Evolutionary conservation across 1,140 invertebrate species (phyloP).

Genomic region (Bombus sibiricus): DNA sequence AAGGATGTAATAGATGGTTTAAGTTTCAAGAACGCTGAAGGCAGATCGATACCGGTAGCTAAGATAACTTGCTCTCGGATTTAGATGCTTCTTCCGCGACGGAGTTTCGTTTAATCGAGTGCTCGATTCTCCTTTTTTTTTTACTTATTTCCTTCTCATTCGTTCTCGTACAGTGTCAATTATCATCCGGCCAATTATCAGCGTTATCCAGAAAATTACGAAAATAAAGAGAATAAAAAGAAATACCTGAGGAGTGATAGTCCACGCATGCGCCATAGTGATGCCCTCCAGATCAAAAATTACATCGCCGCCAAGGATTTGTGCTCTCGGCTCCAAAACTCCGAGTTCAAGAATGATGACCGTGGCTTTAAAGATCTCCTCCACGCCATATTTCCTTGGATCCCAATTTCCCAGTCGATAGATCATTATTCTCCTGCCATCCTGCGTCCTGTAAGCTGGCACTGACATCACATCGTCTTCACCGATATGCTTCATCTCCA

Average conservation of each 20-base stretch:
- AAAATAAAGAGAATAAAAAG: not conserved
- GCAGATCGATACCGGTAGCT: slow-evolving; percentile 22
- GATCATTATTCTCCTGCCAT: slow-evolving; percentile 86
- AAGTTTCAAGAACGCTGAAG: slow-evolving; percentile 47
- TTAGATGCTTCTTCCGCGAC: not conserved
- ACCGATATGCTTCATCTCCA: slow-evolving; percentile 86
- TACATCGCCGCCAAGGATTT: slow-evolving; percentile 89
- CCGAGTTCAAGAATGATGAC: slow-evolving; percentile 88
- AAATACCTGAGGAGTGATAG: slow-evolving; percentile 86
- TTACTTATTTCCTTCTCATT: not conserved
- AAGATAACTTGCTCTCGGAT: not conserved
- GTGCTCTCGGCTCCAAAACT: slow-evolving; percentile 87
- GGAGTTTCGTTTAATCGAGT: slow-evolving; percentile 6
- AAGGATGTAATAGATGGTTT: slow-evolving; percentile 43
- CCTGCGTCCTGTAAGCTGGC: slow-evolving; percentile 88
- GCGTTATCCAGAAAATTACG: not conserved
- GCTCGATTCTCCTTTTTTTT: not conserved
- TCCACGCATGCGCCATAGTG: slow-evolving; percentile 87
- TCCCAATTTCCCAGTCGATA: slow-evolving; percentile 90
- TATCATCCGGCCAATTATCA: too few relatives aligned
- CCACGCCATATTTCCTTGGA: slow-evolving; percentile 85
- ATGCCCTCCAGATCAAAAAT: slow-evolving; percentile 90
- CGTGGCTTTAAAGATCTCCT: slow-evolving; percentile 89
- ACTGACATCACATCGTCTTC: slow-evolving; percentile 88
- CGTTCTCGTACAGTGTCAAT: not conserved